Conservation (phyloP, 2,888 invertebrate species). For the Neocrepidodera transversa region DNA sequence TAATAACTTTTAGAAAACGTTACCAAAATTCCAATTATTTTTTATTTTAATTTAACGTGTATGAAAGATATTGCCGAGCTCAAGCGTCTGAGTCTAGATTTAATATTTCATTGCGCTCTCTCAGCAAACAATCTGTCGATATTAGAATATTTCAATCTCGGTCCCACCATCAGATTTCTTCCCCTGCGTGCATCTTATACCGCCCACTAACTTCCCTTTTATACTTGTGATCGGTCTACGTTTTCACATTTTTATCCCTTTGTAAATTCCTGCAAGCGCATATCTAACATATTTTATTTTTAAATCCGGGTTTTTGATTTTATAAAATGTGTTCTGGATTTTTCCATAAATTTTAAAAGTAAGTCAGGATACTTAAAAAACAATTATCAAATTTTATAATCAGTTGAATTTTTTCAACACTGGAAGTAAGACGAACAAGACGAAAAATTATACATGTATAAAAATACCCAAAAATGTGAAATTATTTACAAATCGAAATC, state of each 20-base stretch:
- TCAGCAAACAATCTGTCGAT: slow-evolving; percentile 54
- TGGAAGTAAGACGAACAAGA: too few relatives aligned
- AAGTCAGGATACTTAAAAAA: too few relatives aligned
- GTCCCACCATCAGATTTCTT: slow-evolving; percentile 57
- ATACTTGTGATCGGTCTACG: slow-evolving; percentile 1
- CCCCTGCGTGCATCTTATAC: slow-evolving; percentile 36
- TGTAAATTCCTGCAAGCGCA: neutral
- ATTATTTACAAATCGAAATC: too few relatives aligned
- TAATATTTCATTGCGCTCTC: slow-evolving; percentile 53
- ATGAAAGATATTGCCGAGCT: neutral
- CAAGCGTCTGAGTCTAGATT: slow-evolving; percentile 44
- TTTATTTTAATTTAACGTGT: neutral
- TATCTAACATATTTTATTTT: too few relatives aligned
- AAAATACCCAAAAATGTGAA: too few relatives aligned
- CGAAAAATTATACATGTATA: too few relatives aligned
- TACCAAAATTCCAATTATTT: neutral
- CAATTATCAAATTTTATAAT: too few relatives aligned
- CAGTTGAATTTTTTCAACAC: too few relatives aligned
- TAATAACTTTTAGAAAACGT: too few relatives aligned
- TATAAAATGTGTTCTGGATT: too few relatives aligned
- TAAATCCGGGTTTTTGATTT: too few relatives aligned
- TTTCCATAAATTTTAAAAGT: too few relatives aligned
- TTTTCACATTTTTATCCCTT: neutral
- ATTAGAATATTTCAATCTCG: slow-evolving; percentile 61
- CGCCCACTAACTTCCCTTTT: slow-evolving; percentile 5